Evolutionary conservation across 2,888 invertebrate species (phyloP), one percentile per base, ranked within the genome.

Genomic region (Drosophila austrosaltans): DNA sequence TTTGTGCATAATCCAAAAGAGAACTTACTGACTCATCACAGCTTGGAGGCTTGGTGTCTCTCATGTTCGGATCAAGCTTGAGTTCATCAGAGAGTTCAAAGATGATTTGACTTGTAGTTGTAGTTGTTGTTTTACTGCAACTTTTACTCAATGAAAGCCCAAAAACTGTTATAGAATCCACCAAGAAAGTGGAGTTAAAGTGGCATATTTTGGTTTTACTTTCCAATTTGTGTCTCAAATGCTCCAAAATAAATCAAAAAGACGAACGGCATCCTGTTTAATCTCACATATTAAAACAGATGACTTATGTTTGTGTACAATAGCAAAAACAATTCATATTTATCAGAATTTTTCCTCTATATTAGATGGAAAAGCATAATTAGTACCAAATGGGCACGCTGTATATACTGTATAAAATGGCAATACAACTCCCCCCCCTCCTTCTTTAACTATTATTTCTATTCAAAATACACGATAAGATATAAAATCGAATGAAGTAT

Each of bases 11-110:
- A 82, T 82, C 39, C 57, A 25, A 22, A 22, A 10, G 57, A 36
- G 22, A 53, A 39, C 30, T 57, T 69, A 64, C 64, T 86, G 85
- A 86, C 73, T 86, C 85, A 89, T 82, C 64, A 44, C 4, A 28
- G 5, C 32, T 36, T 12, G 16, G 8, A 16, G 16, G 16, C 16
- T 16, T 6, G 6, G 25, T n/a, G 12, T 44, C 7, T 36, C 53
- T n/a, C 12, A n/a, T 61, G 30, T 20, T 3, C 16, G 44, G 7
- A 28, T 12, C 39, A 28, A 6, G 28, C 30, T 63, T 25, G 16
- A 39, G 30, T 12, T 30, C 54, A 54, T n/a, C n/a, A 16, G 2
- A 12, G 16, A 30, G 28, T 30, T 30, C 30, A 53, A 53, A 22
- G 22, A 22, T 22, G 32, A 60, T 65, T 58, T 12, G 53, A 44